A percentile compares a stretch with the other conserved stretches of the same genome.
phyloP scores from a whole-genome alignment of 2,113 vertebrate species.

The Cranoglanis bouderius region DNA sequence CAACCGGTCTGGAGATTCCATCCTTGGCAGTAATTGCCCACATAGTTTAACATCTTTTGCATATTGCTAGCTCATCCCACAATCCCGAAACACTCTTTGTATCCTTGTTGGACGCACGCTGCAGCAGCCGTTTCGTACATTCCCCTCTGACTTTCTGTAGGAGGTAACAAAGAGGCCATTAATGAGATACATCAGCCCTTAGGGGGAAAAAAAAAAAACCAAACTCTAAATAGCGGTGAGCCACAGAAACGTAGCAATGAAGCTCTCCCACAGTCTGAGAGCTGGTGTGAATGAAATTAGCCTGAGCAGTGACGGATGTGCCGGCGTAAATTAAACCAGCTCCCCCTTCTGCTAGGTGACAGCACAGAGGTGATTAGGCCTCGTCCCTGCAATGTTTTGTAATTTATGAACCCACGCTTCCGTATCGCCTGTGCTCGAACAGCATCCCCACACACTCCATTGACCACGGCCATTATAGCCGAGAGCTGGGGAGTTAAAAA shows the following conservation, averaged over 20 bases:
- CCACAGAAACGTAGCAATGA: conserved; percentile 56
- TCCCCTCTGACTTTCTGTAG: neutral
- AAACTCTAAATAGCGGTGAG: conserved; percentile 22
- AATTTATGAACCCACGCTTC: conserved; percentile 71
- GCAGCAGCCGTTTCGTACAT: neutral
- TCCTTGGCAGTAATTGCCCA: neutral
- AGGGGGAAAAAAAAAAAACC: conserved; percentile 40
- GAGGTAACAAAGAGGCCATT: conserved; percentile 2
- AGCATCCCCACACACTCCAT: conserved; percentile 73
- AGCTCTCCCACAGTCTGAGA: conserved; percentile 58
- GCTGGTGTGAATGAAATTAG: conserved; percentile 72
- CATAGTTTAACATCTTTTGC: neutral
- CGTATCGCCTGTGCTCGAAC: conserved; percentile 71
- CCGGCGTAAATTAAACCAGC: conserved; percentile 77
- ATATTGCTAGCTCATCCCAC: neutral
- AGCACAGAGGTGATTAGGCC: conserved; percentile 73
- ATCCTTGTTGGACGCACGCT: neutral
- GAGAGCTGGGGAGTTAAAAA: conserved; percentile 66
- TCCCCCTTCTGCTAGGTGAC: conserved; percentile 73
- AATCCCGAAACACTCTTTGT: neutral
- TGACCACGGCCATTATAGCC: conserved; percentile 71
- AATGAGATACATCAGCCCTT: conserved; percentile 1
- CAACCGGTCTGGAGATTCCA: neutral
- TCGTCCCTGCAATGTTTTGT: conserved; percentile 61
- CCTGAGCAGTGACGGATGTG: conserved; percentile 76